Conservation (phyloP, 1,140 invertebrate genomes). For the Dinoponera quadriceps region DNA sequence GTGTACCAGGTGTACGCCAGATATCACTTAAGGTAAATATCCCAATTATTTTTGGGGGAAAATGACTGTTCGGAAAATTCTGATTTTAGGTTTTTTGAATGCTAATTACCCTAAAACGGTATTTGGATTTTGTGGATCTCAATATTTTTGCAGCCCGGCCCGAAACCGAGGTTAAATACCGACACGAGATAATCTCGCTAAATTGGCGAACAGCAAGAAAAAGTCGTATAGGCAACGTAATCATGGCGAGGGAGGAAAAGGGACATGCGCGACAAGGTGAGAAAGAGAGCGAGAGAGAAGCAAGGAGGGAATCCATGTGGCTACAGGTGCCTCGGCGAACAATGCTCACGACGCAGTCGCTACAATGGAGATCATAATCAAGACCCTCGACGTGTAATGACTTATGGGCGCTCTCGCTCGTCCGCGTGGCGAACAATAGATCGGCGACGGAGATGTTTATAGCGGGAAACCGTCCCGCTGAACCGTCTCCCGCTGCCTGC, state of each 20-base stretch:
- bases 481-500: constrained; percentile 31
- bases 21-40: too few relatives aligned
- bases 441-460: constrained; percentile 75
- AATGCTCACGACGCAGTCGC: constrained; percentile 78
- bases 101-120: too few relatives aligned
- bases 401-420: constrained; percentile 75
- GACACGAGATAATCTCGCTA: too few relatives aligned
- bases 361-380: constrained; percentile 82
- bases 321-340: constrained; percentile 74
- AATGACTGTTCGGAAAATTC: too few relatives aligned
- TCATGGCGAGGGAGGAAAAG: too few relatives aligned
- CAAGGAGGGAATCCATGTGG: constrained; percentile 4
- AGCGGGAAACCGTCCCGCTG: constrained; percentile 62
- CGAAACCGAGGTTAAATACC: too few relatives aligned
- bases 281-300: not conserved
- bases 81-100: too few relatives aligned
- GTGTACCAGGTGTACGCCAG: too few relatives aligned
- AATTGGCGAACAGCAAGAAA: not conserved
- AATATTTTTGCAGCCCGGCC: too few relatives aligned
- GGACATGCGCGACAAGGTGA: not conserved
- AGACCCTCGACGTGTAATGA: constrained; percentile 80
- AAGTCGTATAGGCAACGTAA: too few relatives aligned
- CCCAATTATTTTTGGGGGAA: too few relatives aligned
- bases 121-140: too few relatives aligned
- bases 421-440: constrained; percentile 77